These are phyloP conservation scores for Argopecten irradians DNA, from an alignment of 1,140 invertebrate species.

Conservation along the genomic window DNA sequence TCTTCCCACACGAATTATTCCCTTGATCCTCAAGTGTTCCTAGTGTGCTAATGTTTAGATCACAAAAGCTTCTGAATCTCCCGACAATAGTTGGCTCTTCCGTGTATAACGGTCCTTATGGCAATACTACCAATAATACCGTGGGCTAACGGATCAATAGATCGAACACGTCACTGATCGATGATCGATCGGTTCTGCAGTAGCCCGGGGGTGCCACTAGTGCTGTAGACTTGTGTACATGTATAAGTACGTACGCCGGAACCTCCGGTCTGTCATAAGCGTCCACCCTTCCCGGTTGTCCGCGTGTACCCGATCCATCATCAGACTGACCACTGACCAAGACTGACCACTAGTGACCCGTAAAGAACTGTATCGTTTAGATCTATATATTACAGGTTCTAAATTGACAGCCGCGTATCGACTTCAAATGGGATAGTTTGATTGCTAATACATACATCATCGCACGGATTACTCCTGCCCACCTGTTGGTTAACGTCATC, in stretches of 20 bases:
- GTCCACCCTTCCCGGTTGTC: constrained; percentile 13
- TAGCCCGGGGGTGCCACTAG: not conserved
- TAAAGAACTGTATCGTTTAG: not conserved
- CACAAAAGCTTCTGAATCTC: not conserved
- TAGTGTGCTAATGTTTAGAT: not conserved
- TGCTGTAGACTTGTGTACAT: not conserved
- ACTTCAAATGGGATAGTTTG: not conserved
- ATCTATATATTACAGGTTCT: not conserved
- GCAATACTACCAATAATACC: not conserved
- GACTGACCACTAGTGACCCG: no score
- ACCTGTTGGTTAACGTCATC: not conserved
- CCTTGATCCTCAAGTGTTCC: not conserved
- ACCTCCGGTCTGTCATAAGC: not conserved
- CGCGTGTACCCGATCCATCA: not conserved
- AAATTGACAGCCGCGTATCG: not conserved
- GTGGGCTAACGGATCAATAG: not conserved
- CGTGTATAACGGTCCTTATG: not conserved
- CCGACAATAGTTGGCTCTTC: not conserved
- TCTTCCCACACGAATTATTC: not conserved
- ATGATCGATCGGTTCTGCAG: not conserved
- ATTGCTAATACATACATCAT: not conserved
- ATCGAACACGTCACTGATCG: constrained; percentile 8
- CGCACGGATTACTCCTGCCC: not conserved
- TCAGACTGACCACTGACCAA: not conserved
- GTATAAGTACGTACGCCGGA: constrained; percentile 2